phyloP scores from a whole-genome alignment of 2,888 invertebrate species.

The Lithosia quadra region DNA sequence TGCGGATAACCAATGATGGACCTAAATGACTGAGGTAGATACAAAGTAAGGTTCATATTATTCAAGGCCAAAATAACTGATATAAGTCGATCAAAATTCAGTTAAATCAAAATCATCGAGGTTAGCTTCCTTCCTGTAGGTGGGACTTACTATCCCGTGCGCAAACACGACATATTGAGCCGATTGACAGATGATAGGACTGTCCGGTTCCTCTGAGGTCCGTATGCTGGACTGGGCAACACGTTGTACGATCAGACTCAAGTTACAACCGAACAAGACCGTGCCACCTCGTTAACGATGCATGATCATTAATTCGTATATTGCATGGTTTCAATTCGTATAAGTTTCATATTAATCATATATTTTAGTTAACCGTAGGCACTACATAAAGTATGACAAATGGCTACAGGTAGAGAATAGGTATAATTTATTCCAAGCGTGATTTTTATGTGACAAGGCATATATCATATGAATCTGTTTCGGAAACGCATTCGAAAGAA shows the following conservation, averaged over 20 bases:
- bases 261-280: conserved; percentile 69
- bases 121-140: conserved; percentile 53
- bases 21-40: conserved; percentile 73
- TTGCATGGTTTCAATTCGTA: conserved; percentile 42
- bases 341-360: conserved; percentile 35
- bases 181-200: conserved; percentile 44
- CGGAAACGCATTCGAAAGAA: conserved; percentile 68
- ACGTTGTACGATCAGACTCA: conserved; percentile 57
- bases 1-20: conserved; percentile 68
- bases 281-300: conserved; percentile 78
- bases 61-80: conserved; percentile 32
- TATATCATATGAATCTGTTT: conserved; percentile 67
- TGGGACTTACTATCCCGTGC: conserved; percentile 20
- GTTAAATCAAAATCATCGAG: conserved; percentile 30
- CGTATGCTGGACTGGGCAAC: conserved; percentile 34
- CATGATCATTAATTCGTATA: conserved; percentile 62
- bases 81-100: neutral
- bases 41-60: conserved; percentile 61
- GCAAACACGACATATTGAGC: conserved; percentile 29
- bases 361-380: conserved; percentile 13
- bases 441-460: conserved; percentile 54
- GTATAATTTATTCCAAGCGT: conserved; percentile 44
- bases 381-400: conserved; percentile 22
- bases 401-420: conserved; percentile 22
- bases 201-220: conserved; percentile 45